Conservation (phyloP, 2,113 vertebrate genomes). For the Chelonoidis abingdonii region DNA sequence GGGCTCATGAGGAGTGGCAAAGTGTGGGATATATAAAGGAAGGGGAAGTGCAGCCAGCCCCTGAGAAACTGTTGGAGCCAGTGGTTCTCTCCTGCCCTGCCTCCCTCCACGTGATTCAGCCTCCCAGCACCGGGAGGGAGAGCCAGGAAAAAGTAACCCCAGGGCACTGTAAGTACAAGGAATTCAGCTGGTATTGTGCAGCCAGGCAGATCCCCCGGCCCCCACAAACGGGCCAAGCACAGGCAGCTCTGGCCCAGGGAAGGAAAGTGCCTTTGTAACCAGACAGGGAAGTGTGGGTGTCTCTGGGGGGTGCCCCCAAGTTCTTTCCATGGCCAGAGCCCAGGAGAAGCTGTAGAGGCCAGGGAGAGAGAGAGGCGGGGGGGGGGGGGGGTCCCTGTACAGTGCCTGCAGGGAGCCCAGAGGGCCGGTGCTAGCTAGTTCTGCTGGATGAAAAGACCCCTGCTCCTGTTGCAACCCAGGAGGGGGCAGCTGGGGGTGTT, state of each 20-base stretch:
- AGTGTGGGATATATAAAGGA: constrained; percentile 62
- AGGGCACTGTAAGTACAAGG: constrained; percentile 41
- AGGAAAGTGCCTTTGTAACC: not conserved
- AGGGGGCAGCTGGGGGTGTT: too few species aligned
- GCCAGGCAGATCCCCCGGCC: fast-evolving
- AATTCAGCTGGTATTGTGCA: not conserved
- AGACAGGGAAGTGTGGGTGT: too few species aligned
- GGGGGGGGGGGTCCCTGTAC: not conserved
- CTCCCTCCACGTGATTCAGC: constrained; percentile 50
- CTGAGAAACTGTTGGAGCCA: constrained; percentile 36
- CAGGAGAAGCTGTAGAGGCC: not conserved
- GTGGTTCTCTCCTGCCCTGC: not conserved
- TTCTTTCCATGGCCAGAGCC: not conserved
- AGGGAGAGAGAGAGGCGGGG: not conserved
- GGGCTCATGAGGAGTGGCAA: constrained; percentile 57
- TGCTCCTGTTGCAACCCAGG: not conserved
- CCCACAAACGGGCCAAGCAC: fast-evolving
- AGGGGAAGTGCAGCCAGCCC: constrained; percentile 43
- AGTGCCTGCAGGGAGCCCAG: not conserved
- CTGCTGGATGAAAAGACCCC: not conserved
- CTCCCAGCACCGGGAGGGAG: not conserved
- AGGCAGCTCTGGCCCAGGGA: not conserved
- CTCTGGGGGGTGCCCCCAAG: too few species aligned
- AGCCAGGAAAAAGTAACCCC: constrained; percentile 5
- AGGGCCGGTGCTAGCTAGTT: not conserved